Conservation (phyloP, 2,113 vertebrate species). For the Tympanuchus pallidicinctus region DNA sequence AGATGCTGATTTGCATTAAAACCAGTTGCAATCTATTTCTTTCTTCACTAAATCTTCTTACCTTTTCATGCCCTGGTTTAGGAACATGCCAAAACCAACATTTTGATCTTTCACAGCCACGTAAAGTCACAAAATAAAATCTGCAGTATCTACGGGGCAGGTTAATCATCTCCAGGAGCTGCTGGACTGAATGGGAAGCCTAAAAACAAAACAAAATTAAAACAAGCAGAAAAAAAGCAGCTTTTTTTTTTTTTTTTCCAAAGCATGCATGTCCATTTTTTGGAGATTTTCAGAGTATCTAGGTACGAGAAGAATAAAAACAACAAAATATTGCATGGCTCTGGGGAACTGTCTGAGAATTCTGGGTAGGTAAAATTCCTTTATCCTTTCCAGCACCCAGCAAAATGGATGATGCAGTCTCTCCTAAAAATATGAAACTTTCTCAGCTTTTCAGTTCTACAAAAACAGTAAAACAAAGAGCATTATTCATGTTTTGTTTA, state of each 20-base stretch:
- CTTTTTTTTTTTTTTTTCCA: not conserved
- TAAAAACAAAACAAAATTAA: slow-evolving; percentile 26
- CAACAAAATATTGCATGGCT: not conserved
- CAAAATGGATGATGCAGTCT: not conserved
- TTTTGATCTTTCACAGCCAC: slow-evolving; percentile 77
- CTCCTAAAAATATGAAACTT: not conserved
- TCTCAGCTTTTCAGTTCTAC: not conserved
- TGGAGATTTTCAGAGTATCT: not conserved
- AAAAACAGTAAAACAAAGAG: not conserved
- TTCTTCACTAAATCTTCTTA: slow-evolving; percentile 57
- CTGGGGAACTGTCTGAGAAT: not conserved
- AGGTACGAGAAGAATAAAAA: not conserved
- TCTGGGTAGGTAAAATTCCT: not conserved
- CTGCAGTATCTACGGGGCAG: slow-evolving; percentile 86
- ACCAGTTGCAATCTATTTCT: not conserved
- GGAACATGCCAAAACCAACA: slow-evolving; percentile 88
- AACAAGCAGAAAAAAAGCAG: not conserved
- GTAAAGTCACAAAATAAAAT: slow-evolving; percentile 85
- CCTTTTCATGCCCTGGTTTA: slow-evolving; percentile 87
- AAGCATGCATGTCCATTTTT: not conserved
- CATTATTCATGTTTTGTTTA: not conserved
- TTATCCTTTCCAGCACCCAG: not conserved
- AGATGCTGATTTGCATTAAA: not conserved
- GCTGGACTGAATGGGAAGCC: slow-evolving; percentile 66
- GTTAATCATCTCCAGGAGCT: slow-evolving; percentile 59